Conservation (phyloP, 37 sponge, comb jelly and placozoan species). For the Chondrilla cf. caribensis region DNA sequence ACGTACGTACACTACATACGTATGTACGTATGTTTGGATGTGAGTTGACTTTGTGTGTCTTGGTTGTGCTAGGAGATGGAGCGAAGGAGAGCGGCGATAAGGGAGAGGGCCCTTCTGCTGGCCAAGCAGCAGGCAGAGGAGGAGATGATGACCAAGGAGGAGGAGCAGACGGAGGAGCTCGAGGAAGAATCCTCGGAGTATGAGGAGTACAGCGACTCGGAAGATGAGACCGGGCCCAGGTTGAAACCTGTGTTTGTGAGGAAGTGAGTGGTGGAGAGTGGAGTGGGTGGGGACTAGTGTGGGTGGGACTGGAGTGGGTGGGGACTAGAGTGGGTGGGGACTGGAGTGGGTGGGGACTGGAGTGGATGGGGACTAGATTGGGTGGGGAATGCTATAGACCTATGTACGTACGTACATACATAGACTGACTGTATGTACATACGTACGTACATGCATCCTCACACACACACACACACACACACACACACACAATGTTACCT, state of each 20-base stretch:
- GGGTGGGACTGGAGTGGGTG: too few relatives aligned
- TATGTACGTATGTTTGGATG: not conserved
- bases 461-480: too few relatives aligned
- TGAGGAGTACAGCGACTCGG: slow-evolving; percentile 93
- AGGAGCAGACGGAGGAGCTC: slow-evolving; percentile 67
- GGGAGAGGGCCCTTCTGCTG: slow-evolving; percentile 38
- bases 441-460: too few relatives aligned
- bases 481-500: not conserved
- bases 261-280: slow-evolving; percentile 44
- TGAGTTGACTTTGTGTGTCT: not conserved
- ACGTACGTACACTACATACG: slow-evolving; percentile 10
- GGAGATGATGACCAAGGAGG: slow-evolving; percentile 43
- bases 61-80: slow-evolving; percentile 36
- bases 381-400: too few relatives aligned
- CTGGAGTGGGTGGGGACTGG: too few relatives aligned
- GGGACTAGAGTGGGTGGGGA: too few relatives aligned
- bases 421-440: too few relatives aligned
- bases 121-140: slow-evolving; percentile 30
- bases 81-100: slow-evolving; percentile 27
- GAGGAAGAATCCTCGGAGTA: slow-evolving; percentile 86
- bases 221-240: slow-evolving; percentile 90
- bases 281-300: not conserved
- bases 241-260: slow-evolving; percentile 97
- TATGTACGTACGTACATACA: too few relatives aligned
- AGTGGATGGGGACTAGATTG: too few relatives aligned